Conservation (phyloP, 2,113 vertebrate species). For the Melanostigma gelatinosum region DNA sequence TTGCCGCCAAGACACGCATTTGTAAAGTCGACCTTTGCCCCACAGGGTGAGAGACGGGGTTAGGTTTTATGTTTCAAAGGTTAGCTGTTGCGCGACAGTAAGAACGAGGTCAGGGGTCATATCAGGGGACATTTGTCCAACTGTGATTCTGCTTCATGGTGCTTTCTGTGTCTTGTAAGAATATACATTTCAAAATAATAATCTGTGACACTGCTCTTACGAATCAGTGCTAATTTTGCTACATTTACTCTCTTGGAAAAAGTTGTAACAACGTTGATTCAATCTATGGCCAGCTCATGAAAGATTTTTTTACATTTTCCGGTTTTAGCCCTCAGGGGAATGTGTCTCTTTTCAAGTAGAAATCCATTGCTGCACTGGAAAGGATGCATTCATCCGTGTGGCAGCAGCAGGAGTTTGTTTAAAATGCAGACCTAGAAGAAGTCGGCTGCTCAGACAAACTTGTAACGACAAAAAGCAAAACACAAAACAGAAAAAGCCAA, state of each 20-base stretch:
- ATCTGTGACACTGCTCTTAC: background rate
- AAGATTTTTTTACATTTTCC: conserved; percentile 11
- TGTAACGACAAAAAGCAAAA: background rate
- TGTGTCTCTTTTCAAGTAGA: background rate
- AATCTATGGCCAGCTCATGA: conserved; percentile 17
- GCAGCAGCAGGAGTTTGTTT: conserved; percentile 24
- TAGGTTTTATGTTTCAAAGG: conserved; percentile 49
- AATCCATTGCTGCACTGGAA: conserved; percentile 30
- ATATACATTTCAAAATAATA: conserved; percentile 17
- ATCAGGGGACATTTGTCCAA: background rate
- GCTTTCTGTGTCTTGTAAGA: conserved; percentile 9
- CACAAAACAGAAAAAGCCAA: background rate
- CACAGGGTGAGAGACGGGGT: conserved; percentile 18
- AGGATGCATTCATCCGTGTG: conserved; percentile 10
- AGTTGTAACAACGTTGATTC: conserved; percentile 29
- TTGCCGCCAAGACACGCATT: conserved; percentile 39
- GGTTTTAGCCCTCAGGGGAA: conserved; percentile 4
- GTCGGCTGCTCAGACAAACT: background rate
- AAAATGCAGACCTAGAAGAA: background rate
- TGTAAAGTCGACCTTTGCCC: conserved; percentile 49
- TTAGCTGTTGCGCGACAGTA: conserved; percentile 23
- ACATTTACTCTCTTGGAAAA: conserved; percentile 23
- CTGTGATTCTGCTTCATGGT: background rate
- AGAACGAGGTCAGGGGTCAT: conserved; percentile 20
- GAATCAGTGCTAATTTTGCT: conserved; percentile 14